These are phyloP conservation scores for Apteryx owenii DNA, from an alignment of 2,113 vertebrate species.

Conservation along the genomic window DNA sequence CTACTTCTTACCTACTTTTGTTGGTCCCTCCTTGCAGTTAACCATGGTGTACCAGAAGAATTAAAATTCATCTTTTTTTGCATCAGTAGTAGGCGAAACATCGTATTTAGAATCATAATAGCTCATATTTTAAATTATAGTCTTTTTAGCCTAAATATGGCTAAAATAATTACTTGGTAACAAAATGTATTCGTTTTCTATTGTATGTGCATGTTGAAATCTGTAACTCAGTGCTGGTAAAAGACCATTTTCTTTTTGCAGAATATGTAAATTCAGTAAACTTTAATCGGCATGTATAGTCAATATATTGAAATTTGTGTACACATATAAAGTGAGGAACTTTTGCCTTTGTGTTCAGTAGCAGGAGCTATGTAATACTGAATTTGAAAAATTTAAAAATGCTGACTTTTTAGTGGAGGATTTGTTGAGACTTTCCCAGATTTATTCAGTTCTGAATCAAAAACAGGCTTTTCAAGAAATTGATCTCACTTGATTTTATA, in stretches of 20 bases:
- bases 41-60: background rate
- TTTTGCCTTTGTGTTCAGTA: conserved; percentile 23
- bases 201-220: background rate
- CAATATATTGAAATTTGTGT: background rate
- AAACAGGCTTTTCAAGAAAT: background rate
- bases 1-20: background rate
- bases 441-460: background rate
- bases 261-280: conserved; percentile 27
- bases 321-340: background rate
- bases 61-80: background rate
- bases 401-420: background rate
- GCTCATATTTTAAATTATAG: background rate
- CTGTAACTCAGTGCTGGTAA: background rate
- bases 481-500: background rate
- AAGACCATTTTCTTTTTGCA: background rate
- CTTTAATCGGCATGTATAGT: background rate
- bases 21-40: background rate
- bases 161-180: background rate
- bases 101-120: background rate
- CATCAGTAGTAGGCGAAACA: background rate
- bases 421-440: background rate
- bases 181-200: background rate
- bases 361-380: background rate
- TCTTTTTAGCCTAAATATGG: background rate
- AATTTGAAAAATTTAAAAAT: background rate